These are phyloP conservation scores for Heliconius erato DNA, from an alignment of 2,888 invertebrate species.

Conservation along the genomic window DNA sequence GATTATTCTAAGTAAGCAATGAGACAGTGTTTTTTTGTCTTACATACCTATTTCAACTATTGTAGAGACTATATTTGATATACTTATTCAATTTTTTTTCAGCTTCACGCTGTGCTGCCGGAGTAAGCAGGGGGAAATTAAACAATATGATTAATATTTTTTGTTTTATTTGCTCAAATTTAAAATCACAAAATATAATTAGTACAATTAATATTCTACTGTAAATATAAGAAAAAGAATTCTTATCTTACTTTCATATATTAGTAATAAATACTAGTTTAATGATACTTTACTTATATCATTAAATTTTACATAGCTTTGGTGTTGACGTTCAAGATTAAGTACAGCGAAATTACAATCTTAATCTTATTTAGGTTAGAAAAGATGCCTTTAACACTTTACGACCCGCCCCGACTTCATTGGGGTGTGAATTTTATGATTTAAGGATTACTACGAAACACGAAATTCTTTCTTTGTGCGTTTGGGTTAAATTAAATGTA, in stretches of 20 bases:
- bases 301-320: not conserved
- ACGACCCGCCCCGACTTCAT: not conserved
- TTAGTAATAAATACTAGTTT: not conserved
- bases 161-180: too few relatives aligned
- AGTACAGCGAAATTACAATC: not conserved
- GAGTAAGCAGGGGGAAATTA: too few relatives aligned
- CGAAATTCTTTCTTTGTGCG: not conserved
- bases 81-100: not conserved
- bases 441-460: not conserved
- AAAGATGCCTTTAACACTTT: slow-evolving; percentile 13
- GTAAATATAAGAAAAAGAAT: not conserved
- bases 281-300: not conserved
- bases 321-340: not conserved
- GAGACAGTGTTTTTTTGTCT: not conserved
- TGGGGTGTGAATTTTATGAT: not conserved
- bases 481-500: not conserved
- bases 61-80: not conserved
- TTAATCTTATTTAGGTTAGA: not conserved
- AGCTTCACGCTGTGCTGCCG: too few relatives aligned
- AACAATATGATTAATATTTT: too few relatives aligned
- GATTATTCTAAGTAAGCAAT: slow-evolving; percentile 17
- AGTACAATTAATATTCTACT: too few relatives aligned
- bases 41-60: not conserved
- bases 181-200: too few relatives aligned
- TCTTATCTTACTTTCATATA: not conserved